A percentile compares a stretch with the other conserved stretches of the same genome.
Evolutionary conservation across 2,797 vertebrate genomes (phyloP).

Genomic region (Tapirus indicus): DNA sequence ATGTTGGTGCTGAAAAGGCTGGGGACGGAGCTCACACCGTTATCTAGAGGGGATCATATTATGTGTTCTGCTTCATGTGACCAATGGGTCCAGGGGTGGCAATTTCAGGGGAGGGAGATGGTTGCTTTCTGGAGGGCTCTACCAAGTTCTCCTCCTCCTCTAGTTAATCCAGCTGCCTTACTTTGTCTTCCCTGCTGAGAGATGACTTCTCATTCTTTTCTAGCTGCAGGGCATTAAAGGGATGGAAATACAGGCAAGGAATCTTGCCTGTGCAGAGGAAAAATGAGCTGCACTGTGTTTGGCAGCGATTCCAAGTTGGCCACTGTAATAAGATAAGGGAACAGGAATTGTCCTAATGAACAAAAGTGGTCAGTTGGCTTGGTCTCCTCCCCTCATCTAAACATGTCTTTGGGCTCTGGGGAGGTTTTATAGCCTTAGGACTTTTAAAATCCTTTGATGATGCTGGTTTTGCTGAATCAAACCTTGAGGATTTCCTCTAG

Average conservation of each 20-base stretch:
- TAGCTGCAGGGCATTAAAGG: not conserved
- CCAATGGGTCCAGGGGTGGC: not conserved
- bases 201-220: not conserved
- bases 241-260: not conserved
- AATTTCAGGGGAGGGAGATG: not conserved
- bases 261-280: not conserved
- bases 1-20: not conserved
- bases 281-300: not conserved
- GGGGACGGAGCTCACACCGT: not conserved
- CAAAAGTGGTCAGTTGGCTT: not conserved
- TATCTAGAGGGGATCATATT: not conserved
- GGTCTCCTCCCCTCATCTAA: not conserved
- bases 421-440: not conserved
- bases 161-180: not conserved
- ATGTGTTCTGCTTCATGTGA: not conserved
- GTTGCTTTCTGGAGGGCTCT: not conserved
- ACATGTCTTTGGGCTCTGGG: not conserved
- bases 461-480: not conserved
- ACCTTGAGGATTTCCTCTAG: not conserved
- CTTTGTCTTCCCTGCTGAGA: not conserved
- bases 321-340: not conserved
- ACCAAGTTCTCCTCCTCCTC: not conserved
- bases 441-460: not conserved
- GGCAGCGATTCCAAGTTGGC: not conserved
- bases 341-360: not conserved